These are phyloP conservation scores for Melanotus villosus DNA, from an alignment of 2,888 invertebrate genomes.

Conservation along the genomic window DNA sequence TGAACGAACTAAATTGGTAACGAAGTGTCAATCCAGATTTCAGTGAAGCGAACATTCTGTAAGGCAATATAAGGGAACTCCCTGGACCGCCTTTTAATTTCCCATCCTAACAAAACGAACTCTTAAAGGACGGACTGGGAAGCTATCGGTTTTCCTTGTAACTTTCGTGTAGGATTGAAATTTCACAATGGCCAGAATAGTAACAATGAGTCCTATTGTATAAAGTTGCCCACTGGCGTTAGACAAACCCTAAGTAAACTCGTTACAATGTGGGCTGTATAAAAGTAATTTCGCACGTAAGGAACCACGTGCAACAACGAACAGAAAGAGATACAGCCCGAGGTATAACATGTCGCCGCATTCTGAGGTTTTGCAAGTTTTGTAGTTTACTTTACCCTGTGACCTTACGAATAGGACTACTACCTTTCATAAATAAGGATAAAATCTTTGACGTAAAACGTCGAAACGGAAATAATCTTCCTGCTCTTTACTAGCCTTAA, in stretches of 20 bases:
- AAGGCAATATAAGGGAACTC: conserved; percentile 16
- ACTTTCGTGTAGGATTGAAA: conserved; percentile 28
- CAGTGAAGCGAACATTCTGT: conserved; percentile 5
- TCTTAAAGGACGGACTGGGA: conserved; percentile 5
- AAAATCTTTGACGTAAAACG: conserved; percentile 3
- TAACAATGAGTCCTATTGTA: conserved; percentile 26
- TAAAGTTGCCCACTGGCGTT: conserved; percentile 26
- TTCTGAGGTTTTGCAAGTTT: conserved; percentile 26
- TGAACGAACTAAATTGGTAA: conserved; percentile 2
- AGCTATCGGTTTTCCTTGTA: conserved; percentile 30
- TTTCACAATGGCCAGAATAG: conserved; percentile 23
- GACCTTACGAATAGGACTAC: conserved; percentile 20
- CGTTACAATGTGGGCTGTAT: conserved; percentile 22
- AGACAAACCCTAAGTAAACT: conserved; percentile 31
- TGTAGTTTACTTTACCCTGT: conserved; percentile 27
- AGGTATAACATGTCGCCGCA: neutral
- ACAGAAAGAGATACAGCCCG: neutral
- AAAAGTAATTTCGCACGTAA: neutral
- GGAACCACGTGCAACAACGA: neutral
- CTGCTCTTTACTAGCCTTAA: conserved; percentile 1
- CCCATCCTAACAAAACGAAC: conserved; percentile 22
- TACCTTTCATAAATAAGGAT: conserved; percentile 30
- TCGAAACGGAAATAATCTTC: conserved; percentile 18
- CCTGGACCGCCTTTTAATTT: conserved; percentile 22
- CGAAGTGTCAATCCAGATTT: conserved; percentile 16